These are phyloP conservation scores for Pherbina coryleti DNA, from an alignment of 2,888 invertebrate genomes.

Conservation along the genomic window DNA sequence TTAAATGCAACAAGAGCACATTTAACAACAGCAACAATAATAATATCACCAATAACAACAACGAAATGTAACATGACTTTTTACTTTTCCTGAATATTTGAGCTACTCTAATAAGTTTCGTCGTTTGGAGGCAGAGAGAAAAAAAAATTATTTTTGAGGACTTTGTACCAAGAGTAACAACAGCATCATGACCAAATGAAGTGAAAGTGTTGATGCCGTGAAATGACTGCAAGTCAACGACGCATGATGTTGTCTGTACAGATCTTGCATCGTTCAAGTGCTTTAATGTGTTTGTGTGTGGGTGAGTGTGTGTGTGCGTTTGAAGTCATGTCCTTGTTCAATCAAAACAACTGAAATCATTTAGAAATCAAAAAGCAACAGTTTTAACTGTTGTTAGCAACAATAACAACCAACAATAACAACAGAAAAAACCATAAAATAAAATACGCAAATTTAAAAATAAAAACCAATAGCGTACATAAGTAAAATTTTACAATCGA, in stretches of 20 bases:
- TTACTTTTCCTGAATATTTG: conserved; percentile 10
- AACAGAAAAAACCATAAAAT: neutral
- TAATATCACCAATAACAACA: neutral
- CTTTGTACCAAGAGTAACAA: neutral
- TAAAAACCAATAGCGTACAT: no score
- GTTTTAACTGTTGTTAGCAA: neutral
- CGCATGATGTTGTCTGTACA: conserved; percentile 14
- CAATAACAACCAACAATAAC: conserved; percentile 10
- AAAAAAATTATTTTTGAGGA: neutral
- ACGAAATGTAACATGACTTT: conserved; percentile 4
- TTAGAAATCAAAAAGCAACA: conserved; percentile 17
- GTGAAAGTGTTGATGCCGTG: conserved; percentile 32
- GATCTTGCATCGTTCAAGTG: conserved; percentile 5
- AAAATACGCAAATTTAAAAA: neutral
- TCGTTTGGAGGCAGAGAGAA: neutral
- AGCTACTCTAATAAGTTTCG: neutral
- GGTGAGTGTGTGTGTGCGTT: conserved; percentile 2
- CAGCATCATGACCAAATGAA: conserved; percentile 5
- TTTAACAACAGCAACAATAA: conserved; percentile 1
- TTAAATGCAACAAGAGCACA: conserved; percentile 16
- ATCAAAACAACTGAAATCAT: conserved; percentile 39
- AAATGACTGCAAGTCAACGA: neutral
- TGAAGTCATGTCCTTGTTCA: conserved; percentile 40
- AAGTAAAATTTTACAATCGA: no score
- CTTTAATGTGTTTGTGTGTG: neutral